Evolutionary conservation across 2,113 vertebrate species (phyloP).

Genomic region (Chamaetylas fuelleborni): DNA sequence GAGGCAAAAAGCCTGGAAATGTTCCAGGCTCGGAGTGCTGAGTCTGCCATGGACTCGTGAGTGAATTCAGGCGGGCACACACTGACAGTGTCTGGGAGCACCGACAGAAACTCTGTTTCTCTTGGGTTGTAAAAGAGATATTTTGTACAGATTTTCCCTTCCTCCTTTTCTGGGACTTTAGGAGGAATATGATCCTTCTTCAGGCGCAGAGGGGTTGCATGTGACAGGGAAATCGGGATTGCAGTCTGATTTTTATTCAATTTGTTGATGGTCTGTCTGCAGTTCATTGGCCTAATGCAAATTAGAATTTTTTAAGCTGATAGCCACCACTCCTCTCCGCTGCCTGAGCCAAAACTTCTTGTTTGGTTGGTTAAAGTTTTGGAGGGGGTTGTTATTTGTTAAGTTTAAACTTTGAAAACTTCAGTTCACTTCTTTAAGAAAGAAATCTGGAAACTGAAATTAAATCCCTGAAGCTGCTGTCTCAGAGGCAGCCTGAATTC

Average conservation of each 20-base stretch:
- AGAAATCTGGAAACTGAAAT: not conserved
- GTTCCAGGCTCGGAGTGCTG: not conserved
- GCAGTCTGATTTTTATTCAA: not conserved
- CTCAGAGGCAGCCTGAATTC: not conserved
- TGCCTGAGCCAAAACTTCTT: not conserved
- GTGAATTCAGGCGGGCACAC: not conserved
- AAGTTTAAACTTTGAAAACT: not conserved
- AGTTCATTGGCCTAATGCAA: not conserved
- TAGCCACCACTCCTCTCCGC: not conserved
- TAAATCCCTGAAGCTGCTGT: not conserved
- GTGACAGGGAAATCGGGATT: not conserved
- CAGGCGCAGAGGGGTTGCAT: not conserved
- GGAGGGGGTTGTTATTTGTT: not conserved
- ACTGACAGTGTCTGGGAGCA: not conserved
- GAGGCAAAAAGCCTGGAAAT: conserved; percentile 1
- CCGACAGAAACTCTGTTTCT: not conserved
- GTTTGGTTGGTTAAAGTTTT: not conserved
- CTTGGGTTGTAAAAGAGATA: not conserved
- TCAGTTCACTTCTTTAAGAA: not conserved
- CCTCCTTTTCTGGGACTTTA: not conserved
- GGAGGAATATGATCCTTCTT: not conserved
- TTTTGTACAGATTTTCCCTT: not conserved
- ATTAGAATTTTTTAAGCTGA: not conserved
- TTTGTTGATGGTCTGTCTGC: not conserved
- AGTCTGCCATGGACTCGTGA: not conserved